Conservation (phyloP, 2,797 vertebrate genomes). For the Enteromius thamalakanensis region DNA sequence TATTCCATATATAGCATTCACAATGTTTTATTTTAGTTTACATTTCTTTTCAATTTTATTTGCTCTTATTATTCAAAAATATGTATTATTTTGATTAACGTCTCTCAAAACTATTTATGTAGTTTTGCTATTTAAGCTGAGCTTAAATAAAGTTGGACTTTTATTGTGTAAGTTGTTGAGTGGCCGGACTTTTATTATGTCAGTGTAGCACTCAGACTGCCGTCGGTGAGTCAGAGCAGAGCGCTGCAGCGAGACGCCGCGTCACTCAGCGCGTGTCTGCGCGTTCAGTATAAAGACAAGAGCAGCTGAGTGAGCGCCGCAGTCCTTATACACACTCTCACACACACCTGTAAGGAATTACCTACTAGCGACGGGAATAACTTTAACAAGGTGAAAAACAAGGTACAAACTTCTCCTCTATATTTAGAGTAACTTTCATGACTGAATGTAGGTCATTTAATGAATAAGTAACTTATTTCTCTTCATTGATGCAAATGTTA, state of each 20-base stretch:
- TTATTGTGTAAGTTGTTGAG: constrained; percentile 82
- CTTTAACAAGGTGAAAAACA: constrained; percentile 51
- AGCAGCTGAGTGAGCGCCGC: constrained; percentile 75
- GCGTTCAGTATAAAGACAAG: constrained; percentile 77
- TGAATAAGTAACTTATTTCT: neutral
- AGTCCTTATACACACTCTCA: constrained; percentile 48
- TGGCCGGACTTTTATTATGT: constrained; percentile 69
- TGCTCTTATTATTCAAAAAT: neutral
- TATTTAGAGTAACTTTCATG: constrained; percentile 10
- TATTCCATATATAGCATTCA: neutral
- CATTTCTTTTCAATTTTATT: neutral
- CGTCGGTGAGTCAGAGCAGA: constrained; percentile 71
- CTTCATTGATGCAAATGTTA: neutral
- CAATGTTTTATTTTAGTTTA: neutral
- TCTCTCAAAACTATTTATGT: neutral
- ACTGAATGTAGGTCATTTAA: neutral
- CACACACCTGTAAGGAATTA: constrained; percentile 61
- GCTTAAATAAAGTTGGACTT: constrained; percentile 66
- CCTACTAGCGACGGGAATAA: constrained; percentile 43
- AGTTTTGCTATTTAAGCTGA: neutral
- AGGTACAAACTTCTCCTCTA: constrained; percentile 67
- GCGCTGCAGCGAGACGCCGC: constrained; percentile 58
- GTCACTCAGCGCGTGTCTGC: constrained; percentile 76
- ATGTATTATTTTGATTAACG: neutral
- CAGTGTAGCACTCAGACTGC: constrained; percentile 64